Evolutionary conservation across 2,113 vertebrate genomes (phyloP), one percentile per base, ranked within the genome.

Genomic region (Trogon surrucura): DNA sequence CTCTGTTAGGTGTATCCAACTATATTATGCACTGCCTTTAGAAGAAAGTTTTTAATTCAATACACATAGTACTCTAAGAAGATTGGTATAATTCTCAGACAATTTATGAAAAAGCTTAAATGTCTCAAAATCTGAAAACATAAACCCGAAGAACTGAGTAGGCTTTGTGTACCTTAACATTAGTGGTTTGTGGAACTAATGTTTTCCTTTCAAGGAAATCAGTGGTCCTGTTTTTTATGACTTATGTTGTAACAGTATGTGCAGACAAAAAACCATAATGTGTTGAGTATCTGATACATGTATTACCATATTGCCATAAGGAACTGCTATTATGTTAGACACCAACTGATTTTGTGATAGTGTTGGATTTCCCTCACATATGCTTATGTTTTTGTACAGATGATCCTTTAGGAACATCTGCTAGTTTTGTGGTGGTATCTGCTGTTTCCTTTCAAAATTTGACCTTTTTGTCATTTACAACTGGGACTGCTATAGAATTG

Each of bases 311-410:
- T 93, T 98, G 98, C 98, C 98, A 98, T 98, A 98, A 98, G 98
- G 98, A 96, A 96, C 97, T 96, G 97, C 97, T 97, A 95, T 98
- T 97, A 97, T 98, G 98, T 98, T 98, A 98, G 98, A 93, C 95
- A 97, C 95, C 96, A 97, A 96, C 97, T 98, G 98, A 98, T 98
- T 98, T 95, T 1, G 61, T 94, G 98, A 98, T 98, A 98, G 98
- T 98, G 97, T 98, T 98, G 96, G 85, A 97, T 98, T 98, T 98
- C 98, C 97, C 97, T 97, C 97, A 97, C 98, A 98, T 98, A 98
- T 98, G 98, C 97, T 97, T 98, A 85, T 98, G 98, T 98, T 98
- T 98, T 98, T 98, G 97, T 97, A 95, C 97, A 97, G 98, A 98
- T 98, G 97, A 98, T 98, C 97, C 95, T 88, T 95, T 66, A 94